Evolutionary conservation across 2,888 invertebrate species (phyloP), one percentile per base, ranked within the genome.

Genomic region (Rotaria sp.): DNA sequence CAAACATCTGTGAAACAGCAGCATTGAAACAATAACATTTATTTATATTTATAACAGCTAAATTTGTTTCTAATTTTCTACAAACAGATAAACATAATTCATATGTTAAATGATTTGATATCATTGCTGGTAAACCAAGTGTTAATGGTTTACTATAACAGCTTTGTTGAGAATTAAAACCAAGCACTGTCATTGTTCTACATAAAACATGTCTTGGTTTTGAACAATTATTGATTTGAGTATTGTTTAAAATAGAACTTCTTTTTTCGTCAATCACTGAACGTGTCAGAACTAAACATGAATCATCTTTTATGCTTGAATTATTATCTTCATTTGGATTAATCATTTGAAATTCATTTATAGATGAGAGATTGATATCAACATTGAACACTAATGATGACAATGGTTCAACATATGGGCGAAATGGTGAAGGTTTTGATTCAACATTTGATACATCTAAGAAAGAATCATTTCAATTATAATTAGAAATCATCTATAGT

Each of bases 31-130:
- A 80, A 80, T 80, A 80, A 45, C 80, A 80, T 45, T 45, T 80
- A 45, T 80, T 80, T 18, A 80, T 80, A 80, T 45, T 10, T 24
- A 80, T 45, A 45, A 80, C 21, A 45, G 45, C 41, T n/a, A 80
- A 13, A 0, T 21, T 80, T n/a, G 35, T 45, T 45, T 45, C 26
- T 45, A 80, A 80, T 41, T 41, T 24, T 80, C 26, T 2, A 45
- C 80, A 80, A 26, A 45, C n/a, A 45, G 24, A 11, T 41, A 80
- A 10, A 8, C 80, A 80, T 45, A 41, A n/a, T 80, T 41, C 41
- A 80, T 80, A 10, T 80, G 80, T 80, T 15, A 80, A n/a, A 41
- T 24, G 45, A 80, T 80, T 80, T 45, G 80, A 45, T 41, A 80
- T 80, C 45, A 80, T 26, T 11, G 45, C 80, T 80, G 80, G 80